Percentiles rank a stretch among this genome's conserved stretches.
phyloP scores from a whole-genome alignment of 2,113 vertebrate genomes.

The Vicugna pacos region DNA sequence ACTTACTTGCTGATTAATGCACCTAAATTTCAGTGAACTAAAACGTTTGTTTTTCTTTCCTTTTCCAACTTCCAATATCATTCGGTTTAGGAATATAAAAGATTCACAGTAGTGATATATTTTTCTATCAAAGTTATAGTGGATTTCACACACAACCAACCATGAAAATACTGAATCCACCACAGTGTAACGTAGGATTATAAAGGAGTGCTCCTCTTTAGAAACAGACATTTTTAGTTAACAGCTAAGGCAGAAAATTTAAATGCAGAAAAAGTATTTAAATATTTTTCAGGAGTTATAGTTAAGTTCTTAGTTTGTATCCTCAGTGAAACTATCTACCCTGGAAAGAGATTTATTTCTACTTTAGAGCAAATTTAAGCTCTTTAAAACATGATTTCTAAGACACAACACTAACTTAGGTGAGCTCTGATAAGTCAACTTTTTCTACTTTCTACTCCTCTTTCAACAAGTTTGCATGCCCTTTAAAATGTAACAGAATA shows the following conservation, averaged over 20 bases:
- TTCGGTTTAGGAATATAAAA: conserved; percentile 29
- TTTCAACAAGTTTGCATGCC: conserved; percentile 15
- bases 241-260: neutral
- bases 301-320: neutral
- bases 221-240: conserved; percentile 3
- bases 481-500: conserved; percentile 54
- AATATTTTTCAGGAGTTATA: neutral
- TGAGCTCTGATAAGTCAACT: conserved; percentile 6
- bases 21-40: conserved; percentile 43
- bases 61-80: conserved; percentile 36
- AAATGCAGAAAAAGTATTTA: conserved; percentile 19
- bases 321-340: neutral
- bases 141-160: neutral
- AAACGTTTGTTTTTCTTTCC: conserved; percentile 25
- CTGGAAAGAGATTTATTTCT: conserved; percentile 38
- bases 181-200: conserved; percentile 31
- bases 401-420: neutral
- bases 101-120: neutral
- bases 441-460: conserved; percentile 48
- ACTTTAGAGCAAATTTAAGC: conserved; percentile 39
- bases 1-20: neutral
- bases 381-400: conserved; percentile 33
- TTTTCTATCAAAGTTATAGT: neutral
- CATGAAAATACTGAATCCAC: neutral
- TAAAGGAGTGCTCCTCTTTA: neutral